phyloP scores from a whole-genome alignment of 1,140 invertebrate genomes.

The Drosophila insularis region DNA sequence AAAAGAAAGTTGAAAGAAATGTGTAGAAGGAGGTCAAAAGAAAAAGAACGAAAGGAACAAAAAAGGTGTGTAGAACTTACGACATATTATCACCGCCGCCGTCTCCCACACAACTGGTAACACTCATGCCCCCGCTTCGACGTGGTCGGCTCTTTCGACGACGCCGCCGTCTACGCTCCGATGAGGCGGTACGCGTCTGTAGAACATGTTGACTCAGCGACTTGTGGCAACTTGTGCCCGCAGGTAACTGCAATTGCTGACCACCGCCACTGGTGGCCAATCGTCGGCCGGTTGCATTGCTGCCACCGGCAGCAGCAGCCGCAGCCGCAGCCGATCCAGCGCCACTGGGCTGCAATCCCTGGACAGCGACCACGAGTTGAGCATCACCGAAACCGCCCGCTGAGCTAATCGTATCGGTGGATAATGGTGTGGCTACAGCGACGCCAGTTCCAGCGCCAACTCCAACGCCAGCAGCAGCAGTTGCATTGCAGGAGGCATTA shows the following conservation, averaged over 20 bases:
- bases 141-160: slow-evolving; percentile 74
- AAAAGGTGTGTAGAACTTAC: slow-evolving; percentile 53
- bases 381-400: slow-evolving; percentile 73
- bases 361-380: slow-evolving; percentile 69
- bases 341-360: slow-evolving; percentile 34
- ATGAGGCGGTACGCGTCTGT: slow-evolving; percentile 75
- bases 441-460: slow-evolving; percentile 14
- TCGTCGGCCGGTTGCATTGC: slow-evolving; percentile 75
- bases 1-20: not conserved
- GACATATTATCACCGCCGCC: slow-evolving; percentile 79
- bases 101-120: slow-evolving; percentile 74
- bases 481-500: slow-evolving; percentile 7
- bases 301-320: slow-evolving; percentile 47
- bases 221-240: slow-evolving; percentile 54
- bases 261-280: slow-evolving; percentile 57
- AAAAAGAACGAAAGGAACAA: too few relatives aligned
- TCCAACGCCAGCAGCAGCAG: not conserved
- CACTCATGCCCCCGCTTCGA: slow-evolving; percentile 67
- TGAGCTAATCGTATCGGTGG: slow-evolving; percentile 74
- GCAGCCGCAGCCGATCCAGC: slow-evolving; percentile 22
- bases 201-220: slow-evolving; percentile 79
- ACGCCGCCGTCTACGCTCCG: slow-evolving; percentile 70
- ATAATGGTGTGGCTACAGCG: slow-evolving; percentile 54
- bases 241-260: not conserved
- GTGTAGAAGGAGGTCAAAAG: not conserved